These are phyloP conservation scores for Apostichopus parvimensis DNA, from an alignment of 35 echinoderm and acorn worm genomes.

Conservation along the genomic window DNA sequence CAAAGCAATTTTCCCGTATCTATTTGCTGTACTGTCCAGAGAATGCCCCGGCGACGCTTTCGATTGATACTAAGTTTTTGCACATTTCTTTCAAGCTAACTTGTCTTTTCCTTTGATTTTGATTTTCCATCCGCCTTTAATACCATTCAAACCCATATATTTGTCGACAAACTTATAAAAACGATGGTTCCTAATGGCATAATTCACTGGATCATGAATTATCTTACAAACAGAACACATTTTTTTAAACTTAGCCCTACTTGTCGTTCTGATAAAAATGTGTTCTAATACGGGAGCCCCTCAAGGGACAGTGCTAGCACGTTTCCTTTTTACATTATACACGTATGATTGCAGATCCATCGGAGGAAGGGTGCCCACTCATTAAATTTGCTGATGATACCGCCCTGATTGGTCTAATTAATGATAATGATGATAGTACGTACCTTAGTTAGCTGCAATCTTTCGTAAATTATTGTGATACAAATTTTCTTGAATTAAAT, in stretches of 20 bases:
- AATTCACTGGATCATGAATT: not conserved
- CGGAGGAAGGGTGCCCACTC: constrained; percentile 12
- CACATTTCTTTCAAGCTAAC: no score
- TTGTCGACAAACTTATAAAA: not conserved
- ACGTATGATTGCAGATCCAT: constrained; percentile 54
- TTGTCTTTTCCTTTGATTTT: no score
- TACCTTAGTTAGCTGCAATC: constrained; percentile 32
- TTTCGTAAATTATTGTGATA: constrained; percentile 56
- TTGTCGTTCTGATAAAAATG: not conserved
- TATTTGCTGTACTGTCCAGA: no score
- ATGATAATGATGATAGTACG: constrained; percentile 20
- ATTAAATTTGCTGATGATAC: constrained; percentile 71
- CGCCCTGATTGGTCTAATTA: constrained; percentile 49
- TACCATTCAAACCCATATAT: constrained; percentile 40
- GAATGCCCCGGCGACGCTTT: no score
- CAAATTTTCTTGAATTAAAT: constrained; percentile 52
- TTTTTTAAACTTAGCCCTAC: not conserved
- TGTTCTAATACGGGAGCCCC: not conserved
- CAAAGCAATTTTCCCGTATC: no score
- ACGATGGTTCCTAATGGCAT: not conserved
- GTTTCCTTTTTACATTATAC: constrained; percentile 55
- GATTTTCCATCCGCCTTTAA: constrained; percentile 44
- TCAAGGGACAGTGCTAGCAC: constrained; percentile 45
- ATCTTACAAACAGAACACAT: constrained; percentile 6
- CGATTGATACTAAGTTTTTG: no score